Evolutionary conservation across 2,888 invertebrate species (phyloP), one percentile per base, ranked within the genome.

Genomic region (Hipparchia semele): DNA sequence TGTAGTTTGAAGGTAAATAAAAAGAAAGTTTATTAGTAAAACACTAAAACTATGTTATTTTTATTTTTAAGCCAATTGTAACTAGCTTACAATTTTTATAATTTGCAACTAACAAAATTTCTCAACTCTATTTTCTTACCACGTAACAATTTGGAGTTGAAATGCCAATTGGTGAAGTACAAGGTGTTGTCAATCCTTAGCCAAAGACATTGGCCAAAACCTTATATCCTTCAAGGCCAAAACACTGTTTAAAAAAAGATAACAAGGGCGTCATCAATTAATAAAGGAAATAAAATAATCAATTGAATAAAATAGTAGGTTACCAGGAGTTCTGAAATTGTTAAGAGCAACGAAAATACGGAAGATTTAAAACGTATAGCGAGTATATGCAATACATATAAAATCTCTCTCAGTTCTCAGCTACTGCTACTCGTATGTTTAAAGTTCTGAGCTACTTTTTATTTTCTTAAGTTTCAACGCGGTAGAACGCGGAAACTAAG

Each of bases 11-110:
- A 33, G 33, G 59, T 60, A 60, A 60, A 46, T 12, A 33, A 10
- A 23, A 23, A 23, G 23, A 23, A 60, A 60, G 53, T 23, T 45
- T 8, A 60, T 45, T 45, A 45, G n/a, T 61, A 61, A 49, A 49
- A 33, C 33, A 51, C 65, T 54, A 65, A 65, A 65, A 59, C 64
- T 65, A 70, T 65, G 56, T 70, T 70, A 64, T n/a, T 3, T 64
- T 51, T 12, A 54, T 12, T n/a, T 61, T 49, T 6, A 70, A 74
- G 71, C 71, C 71, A 74, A 68, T 71, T 68, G 72, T 64, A 58
- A 39, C 56, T 58, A 58, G 9, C 9, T 39, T 62, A 45, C 64
- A 12, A 13, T 68, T 45, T 58, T 72, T 53, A 51, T 13, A 9
- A 1, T 64, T 65, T 65, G 65, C 65, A 51, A 53, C 12, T 62